Conservation (phyloP, 1,140 invertebrate genomes). For the Papilio polytes region DNA sequence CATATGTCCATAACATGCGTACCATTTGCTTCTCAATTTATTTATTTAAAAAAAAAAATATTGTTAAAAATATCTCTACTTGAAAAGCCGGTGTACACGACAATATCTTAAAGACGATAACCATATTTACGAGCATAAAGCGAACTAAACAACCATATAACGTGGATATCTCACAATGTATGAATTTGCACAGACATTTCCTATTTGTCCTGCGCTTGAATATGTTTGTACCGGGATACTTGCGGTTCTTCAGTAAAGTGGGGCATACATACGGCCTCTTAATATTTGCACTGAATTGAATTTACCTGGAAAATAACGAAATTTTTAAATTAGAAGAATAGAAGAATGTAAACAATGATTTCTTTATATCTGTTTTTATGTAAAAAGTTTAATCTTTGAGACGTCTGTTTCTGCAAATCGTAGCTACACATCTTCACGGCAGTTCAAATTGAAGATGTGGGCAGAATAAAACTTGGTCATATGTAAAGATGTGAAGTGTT, state of each 20-base stretch:
- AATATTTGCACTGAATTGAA: not conserved
- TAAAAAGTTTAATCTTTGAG: too few relatives aligned
- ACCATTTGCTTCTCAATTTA: too few relatives aligned
- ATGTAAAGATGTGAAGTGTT: too few relatives aligned
- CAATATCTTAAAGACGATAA: constrained; percentile 39
- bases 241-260: not conserved
- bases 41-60: too few relatives aligned
- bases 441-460: too few relatives aligned
- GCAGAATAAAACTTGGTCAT: too few relatives aligned
- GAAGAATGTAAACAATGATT: not conserved
- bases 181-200: constrained; percentile 36
- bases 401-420: too few relatives aligned
- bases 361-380: too few relatives aligned
- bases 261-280: not conserved
- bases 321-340: not conserved
- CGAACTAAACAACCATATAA: constrained; percentile 37
- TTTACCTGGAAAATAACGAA: constrained; percentile 33
- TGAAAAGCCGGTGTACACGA: not conserved
- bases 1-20: too few relatives aligned
- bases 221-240: constrained; percentile 7
- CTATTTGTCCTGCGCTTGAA: constrained; percentile 28
- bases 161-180: not conserved
- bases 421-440: too few relatives aligned
- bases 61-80: too few relatives aligned
- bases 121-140: constrained; percentile 35